Evolutionary conservation across 2,888 invertebrate genomes (phyloP).

Genomic region (Eupithecia subfuscata): DNA sequence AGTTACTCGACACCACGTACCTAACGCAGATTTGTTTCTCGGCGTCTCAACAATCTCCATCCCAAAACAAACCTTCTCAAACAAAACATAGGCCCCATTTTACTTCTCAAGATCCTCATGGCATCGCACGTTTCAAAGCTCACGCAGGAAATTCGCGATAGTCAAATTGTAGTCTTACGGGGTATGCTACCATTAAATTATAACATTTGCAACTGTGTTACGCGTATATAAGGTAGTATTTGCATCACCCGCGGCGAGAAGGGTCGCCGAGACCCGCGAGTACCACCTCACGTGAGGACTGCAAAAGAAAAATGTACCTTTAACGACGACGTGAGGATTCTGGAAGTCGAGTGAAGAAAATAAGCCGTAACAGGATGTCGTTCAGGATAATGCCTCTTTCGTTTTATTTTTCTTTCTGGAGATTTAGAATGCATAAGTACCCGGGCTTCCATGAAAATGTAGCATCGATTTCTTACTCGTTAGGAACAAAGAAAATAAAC

Average conservation of each 20-base stretch:
- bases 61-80: constrained; percentile 67
- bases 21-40: constrained; percentile 84
- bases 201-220: constrained; percentile 80
- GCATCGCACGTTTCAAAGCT: constrained; percentile 69
- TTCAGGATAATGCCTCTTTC: constrained; percentile 80
- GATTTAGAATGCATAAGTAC: constrained; percentile 55
- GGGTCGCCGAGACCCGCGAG: constrained; percentile 77
- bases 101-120: constrained; percentile 51
- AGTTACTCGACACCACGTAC: constrained; percentile 84
- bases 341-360: constrained; percentile 77
- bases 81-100: constrained; percentile 63
- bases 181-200: constrained; percentile 79
- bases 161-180: constrained; percentile 84
- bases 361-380: constrained; percentile 83
- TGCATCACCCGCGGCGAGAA: constrained; percentile 65
- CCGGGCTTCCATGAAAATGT: constrained; percentile 21
- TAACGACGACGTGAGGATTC: constrained; percentile 81
- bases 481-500: constrained; percentile 32
- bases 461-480: constrained; percentile 26
- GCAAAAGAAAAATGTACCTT: constrained; percentile 84
- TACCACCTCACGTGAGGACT: constrained; percentile 79
- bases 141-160: constrained; percentile 82
- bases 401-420: constrained; percentile 72
- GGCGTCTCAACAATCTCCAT: constrained; percentile 58
- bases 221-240: constrained; percentile 75